Percentiles rank a stretch among this genome's conserved stretches.
These are phyloP conservation scores for Montifringilla adamsi DNA, from an alignment of 2,113 vertebrate species.

Conservation along the genomic window DNA sequence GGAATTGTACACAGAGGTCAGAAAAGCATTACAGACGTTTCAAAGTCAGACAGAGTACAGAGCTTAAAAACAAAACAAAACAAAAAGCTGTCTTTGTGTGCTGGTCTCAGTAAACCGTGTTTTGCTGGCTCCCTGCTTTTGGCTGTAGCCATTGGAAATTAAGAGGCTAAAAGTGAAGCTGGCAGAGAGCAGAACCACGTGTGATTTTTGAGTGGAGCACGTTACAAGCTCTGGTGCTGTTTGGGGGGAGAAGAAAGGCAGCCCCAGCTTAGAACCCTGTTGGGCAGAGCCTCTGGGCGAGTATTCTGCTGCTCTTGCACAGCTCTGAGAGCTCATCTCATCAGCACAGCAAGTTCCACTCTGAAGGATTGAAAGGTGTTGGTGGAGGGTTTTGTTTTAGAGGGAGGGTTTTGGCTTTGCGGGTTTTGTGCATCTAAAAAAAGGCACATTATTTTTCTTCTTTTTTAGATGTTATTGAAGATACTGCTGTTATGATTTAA, in stretches of 20 bases:
- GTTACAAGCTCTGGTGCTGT: neutral
- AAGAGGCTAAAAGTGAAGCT: constrained; percentile 8
- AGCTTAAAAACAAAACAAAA: neutral
- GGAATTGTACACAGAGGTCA: neutral
- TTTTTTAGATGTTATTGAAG: neutral
- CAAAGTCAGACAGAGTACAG: neutral
- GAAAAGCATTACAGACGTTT: neutral
- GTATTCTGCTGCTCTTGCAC: neutral
- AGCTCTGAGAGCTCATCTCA: neutral
- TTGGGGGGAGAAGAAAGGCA: neutral
- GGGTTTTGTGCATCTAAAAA: neutral
- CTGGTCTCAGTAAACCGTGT: neutral
- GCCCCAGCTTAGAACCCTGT: neutral
- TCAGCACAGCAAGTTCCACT: neutral
- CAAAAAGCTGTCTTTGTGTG: neutral
- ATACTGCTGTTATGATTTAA: neutral
- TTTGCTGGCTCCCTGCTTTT: neutral
- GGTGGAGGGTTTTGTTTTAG: neutral
- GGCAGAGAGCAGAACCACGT: neutral
- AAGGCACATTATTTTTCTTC: neutral
- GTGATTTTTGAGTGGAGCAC: neutral
- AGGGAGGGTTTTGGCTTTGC: neutral
- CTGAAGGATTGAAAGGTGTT: neutral
- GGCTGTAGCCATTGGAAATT: constrained; percentile 5
- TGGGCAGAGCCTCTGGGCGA: neutral